Conservation (phyloP, 2,797 vertebrate genomes). For the Galaxias olidus region DNA sequence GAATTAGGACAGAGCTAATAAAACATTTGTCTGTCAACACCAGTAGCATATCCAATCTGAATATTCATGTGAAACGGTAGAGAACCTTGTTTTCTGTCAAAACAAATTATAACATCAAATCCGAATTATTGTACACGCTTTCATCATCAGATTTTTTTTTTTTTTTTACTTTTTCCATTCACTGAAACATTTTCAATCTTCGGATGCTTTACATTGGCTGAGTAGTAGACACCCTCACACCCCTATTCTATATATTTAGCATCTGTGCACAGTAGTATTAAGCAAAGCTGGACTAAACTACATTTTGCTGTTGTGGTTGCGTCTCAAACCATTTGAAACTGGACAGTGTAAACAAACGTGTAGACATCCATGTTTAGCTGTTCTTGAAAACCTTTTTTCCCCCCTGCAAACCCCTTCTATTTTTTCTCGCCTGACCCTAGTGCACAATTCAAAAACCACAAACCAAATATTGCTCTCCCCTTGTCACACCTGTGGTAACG, state of each 20-base stretch:
- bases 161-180: constrained; percentile 33
- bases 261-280: too few species aligned
- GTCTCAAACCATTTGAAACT: constrained; percentile 13
- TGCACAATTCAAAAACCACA: constrained; percentile 10
- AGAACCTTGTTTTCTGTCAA: constrained; percentile 42
- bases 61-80: constrained; percentile 42
- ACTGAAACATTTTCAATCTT: constrained; percentile 37
- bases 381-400: constrained; percentile 6
- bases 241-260: too few species aligned
- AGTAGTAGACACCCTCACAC: too few species aligned
- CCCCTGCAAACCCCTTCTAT: background rate
- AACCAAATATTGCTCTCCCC: constrained; percentile 1
- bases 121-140: constrained; percentile 48
- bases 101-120: constrained; percentile 53
- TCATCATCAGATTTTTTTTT: constrained; percentile 48
- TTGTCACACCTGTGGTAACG: constrained; percentile 29
- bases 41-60: constrained; percentile 50
- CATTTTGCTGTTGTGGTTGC: too few species aligned
- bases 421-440: constrained; percentile 6
- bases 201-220: too few species aligned
- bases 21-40: constrained; percentile 33
- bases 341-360: constrained; percentile 11
- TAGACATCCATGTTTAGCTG: constrained; percentile 23
- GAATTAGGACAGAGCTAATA: constrained; percentile 37
- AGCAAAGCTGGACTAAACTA: too few species aligned